Evolutionary conservation across 2,113 vertebrate species (phyloP).

Genomic region (Gyps fulvus): DNA sequence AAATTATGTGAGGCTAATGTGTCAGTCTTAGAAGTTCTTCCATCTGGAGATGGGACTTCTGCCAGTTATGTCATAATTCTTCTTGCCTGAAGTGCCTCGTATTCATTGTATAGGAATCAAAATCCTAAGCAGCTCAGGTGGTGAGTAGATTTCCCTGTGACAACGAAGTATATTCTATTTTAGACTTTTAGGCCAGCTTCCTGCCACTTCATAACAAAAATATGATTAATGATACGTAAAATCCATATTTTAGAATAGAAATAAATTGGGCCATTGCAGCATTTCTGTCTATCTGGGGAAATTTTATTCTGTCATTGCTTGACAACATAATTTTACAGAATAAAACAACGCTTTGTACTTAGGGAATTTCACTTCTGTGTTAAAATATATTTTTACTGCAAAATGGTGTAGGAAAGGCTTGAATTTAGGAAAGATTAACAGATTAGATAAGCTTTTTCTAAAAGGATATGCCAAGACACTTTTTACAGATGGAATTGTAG

Average conservation of each 20-base stretch:
- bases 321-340: slow-evolving; percentile 36
- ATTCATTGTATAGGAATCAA: slow-evolving; percentile 31
- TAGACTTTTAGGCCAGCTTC: slow-evolving; percentile 45
- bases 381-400: background rate
- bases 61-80: slow-evolving; percentile 58
- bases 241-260: slow-evolving; percentile 14
- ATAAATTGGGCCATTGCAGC: background rate
- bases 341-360: background rate
- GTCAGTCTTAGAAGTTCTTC: slow-evolving; percentile 50
- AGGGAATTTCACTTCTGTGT: background rate
- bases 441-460: background rate
- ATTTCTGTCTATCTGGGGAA: slow-evolving; percentile 4
- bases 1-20: slow-evolving; percentile 36
- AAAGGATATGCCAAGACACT: background rate
- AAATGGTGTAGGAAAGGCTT: background rate
- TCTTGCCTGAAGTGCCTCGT: slow-evolving; percentile 45
- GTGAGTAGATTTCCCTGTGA: slow-evolving; percentile 26
- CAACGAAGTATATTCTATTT: slow-evolving; percentile 13
- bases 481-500: background rate
- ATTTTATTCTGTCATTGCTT: slow-evolving; percentile 23
- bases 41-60: slow-evolving; percentile 60
- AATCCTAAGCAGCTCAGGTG: slow-evolving; percentile 42
- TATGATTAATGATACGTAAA: slow-evolving; percentile 25
- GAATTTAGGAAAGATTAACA: slow-evolving; percentile 17
- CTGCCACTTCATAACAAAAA: slow-evolving; percentile 27